Percentiles rank a stretch among this genome's conserved stretches.
Conservation (phyloP, 2,113 vertebrate species). For the Cairina moschata region DNA sequence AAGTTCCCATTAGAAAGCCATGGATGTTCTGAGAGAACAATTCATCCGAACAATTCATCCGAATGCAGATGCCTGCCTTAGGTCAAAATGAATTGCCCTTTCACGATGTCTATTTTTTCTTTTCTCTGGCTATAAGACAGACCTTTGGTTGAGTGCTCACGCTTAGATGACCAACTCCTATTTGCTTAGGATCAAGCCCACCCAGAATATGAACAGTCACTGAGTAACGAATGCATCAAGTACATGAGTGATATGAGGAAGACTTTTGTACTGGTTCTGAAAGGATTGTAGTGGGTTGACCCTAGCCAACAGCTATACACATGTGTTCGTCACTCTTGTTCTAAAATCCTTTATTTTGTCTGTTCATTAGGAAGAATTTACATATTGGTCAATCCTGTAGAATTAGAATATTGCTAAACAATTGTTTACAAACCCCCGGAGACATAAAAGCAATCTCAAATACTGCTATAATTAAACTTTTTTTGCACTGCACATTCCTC, state of each 20-base stretch:
- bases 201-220: neutral
- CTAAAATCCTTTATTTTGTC: neutral
- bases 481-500: neutral
- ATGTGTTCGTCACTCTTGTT: neutral
- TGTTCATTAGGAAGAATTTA: neutral
- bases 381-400: neutral
- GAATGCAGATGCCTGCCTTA: neutral
- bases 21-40: neutral
- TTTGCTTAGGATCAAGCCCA: neutral
- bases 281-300: neutral
- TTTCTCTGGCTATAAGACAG: neutral
- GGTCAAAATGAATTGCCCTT: neutral
- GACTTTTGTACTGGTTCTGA: neutral
- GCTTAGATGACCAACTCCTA: neutral
- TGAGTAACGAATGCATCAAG: neutral
- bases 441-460: conserved; percentile 3
- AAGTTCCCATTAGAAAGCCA: neutral
- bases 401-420: neutral
- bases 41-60: neutral
- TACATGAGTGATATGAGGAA: neutral
- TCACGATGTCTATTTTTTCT: neutral
- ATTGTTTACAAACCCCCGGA: neutral
- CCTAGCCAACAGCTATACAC: neutral
- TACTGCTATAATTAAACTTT: neutral
- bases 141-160: neutral